Evolutionary conservation across 2,888 invertebrate genomes (phyloP).

Genomic region (Tipula vernalis): DNA sequence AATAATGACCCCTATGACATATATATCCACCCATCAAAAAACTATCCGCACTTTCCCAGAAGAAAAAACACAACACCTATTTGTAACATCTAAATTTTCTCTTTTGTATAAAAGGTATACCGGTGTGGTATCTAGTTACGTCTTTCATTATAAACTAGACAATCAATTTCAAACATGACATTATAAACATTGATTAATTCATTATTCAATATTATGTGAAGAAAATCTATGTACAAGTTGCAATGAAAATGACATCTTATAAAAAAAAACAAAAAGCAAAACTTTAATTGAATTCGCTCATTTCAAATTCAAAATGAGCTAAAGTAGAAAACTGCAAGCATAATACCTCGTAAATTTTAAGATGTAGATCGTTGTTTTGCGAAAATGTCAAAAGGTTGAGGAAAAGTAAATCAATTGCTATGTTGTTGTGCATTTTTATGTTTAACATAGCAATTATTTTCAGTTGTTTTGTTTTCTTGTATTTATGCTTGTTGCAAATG

Average conservation of each 20-base stretch:
- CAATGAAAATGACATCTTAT: neutral
- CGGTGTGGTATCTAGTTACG: neutral
- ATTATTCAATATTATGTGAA: neutral
- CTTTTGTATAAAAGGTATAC: neutral
- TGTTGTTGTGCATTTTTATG: neutral
- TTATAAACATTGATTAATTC: neutral
- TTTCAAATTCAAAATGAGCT: neutral
- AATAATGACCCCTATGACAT: neutral
- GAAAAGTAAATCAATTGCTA: neutral
- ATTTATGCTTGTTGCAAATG: neutral
- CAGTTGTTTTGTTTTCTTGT: neutral
- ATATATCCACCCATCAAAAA: neutral
- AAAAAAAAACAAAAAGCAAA: neutral
- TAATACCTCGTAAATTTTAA: neutral
- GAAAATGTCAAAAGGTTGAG: neutral
- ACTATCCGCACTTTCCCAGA: neutral
- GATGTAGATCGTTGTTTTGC: neutral
- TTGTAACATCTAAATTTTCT: neutral
- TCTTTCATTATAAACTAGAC: neutral
- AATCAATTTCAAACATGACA: neutral
- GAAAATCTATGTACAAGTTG: neutral
- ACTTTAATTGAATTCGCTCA: neutral
- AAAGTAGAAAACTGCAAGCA: neutral
- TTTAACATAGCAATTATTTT: neutral
- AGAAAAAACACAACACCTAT: neutral